Evolutionary conservation across 2,113 vertebrate species (phyloP).

Genomic region (Pachypanchax playfairii): DNA sequence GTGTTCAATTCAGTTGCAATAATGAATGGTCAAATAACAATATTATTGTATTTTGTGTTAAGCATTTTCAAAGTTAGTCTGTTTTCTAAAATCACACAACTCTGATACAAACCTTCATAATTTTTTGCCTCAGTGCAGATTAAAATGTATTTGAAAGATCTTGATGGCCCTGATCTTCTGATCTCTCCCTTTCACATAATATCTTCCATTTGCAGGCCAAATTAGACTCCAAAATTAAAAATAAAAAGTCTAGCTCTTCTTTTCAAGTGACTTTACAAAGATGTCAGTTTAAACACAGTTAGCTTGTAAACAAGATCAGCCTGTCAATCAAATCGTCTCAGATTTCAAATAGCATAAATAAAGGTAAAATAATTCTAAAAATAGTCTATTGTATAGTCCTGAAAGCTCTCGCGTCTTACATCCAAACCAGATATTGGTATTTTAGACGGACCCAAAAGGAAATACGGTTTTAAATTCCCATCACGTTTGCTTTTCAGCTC

Average conservation of each 20-base stretch:
- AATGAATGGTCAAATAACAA: too few relatives aligned
- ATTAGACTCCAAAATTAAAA: slow-evolving; percentile 58
- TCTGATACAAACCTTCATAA: slow-evolving; percentile 14
- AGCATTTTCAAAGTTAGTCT: not conserved
- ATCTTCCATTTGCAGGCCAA: slow-evolving; percentile 24
- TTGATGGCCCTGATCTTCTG: slow-evolving; percentile 34
- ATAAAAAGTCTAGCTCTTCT: slow-evolving; percentile 43
- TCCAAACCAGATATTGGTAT: not conserved
- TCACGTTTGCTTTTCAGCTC: slow-evolving; percentile 11
- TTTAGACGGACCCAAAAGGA: not conserved
- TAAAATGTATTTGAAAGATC: slow-evolving; percentile 51
- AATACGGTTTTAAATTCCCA: not conserved
- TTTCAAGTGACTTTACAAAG: slow-evolving; percentile 45
- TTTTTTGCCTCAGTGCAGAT: slow-evolving; percentile 38
- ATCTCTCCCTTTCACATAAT: slow-evolving; percentile 30
- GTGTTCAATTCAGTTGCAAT: too few relatives aligned
- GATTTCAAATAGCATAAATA: slow-evolving; percentile 8
- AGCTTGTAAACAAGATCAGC: slow-evolving; percentile 29
- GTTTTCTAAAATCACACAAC: slow-evolving; percentile 21
- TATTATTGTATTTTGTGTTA: too few relatives aligned
- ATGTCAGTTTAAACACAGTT: slow-evolving; percentile 22
- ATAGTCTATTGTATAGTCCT: not conserved
- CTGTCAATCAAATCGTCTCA: slow-evolving; percentile 36
- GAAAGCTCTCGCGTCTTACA: not conserved
- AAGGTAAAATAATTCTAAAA: not conserved